Percentiles rank a stretch among this genome's conserved stretches.
Evolutionary conservation across 2,113 vertebrate species (phyloP).

Genomic region (Scopus umbretta): DNA sequence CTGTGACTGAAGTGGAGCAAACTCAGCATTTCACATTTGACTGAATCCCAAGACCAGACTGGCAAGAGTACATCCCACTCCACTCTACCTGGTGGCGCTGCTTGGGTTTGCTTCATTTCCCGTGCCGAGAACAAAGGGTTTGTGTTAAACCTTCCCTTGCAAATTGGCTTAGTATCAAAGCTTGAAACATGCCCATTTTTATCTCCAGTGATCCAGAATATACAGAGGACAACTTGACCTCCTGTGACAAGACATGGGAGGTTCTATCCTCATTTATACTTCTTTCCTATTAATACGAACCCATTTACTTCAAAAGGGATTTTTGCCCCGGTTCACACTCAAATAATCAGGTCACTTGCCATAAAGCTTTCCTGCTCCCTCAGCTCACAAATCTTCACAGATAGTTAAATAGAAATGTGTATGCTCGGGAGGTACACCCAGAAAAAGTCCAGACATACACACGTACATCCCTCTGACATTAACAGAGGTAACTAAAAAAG

Average conservation of each 20-base stretch:
- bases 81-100: neutral
- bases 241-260: neutral
- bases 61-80: neutral
- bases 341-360: neutral
- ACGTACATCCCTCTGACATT: neutral
- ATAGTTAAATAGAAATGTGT: neutral
- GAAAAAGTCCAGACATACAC: neutral
- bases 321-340: neutral
- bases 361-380: neutral
- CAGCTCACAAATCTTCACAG: neutral
- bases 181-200: neutral
- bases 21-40: neutral
- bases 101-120: neutral
- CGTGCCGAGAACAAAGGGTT: neutral
- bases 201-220: neutral
- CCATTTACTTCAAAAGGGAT: neutral
- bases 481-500: neutral
- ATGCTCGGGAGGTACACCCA: neutral
- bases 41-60: neutral
- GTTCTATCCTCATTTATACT: neutral
- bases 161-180: neutral
- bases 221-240: neutral
- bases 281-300: neutral
- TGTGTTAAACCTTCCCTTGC: neutral
- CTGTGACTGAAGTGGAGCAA: neutral